A percentile compares a stretch with the other conserved stretches of the same genome.
These are phyloP conservation scores for Acanthacorydalis orientalis DNA, from an alignment of 2,888 invertebrate genomes.

Conservation along the genomic window DNA sequence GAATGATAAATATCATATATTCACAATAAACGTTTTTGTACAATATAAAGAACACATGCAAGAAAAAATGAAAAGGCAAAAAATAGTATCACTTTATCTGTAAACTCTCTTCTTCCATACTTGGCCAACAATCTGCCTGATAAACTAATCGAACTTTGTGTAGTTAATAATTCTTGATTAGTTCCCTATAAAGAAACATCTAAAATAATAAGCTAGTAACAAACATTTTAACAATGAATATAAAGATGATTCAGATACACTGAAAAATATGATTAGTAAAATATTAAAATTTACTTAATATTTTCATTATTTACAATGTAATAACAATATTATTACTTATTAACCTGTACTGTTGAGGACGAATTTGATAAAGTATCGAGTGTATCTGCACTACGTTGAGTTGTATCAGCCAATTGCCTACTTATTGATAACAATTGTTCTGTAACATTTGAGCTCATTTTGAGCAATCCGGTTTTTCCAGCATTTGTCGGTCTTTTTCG, in stretches of 20 bases:
- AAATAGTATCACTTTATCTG: constrained; percentile 80
- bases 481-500: constrained; percentile 43
- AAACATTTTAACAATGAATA: not conserved
- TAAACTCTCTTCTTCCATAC: constrained; percentile 85
- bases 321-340: constrained; percentile 19
- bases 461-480: constrained; percentile 46
- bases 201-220: constrained; percentile 11
- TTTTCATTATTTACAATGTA: not conserved
- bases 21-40: constrained; percentile 76
- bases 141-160: constrained; percentile 74
- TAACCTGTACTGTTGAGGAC: constrained; percentile 41
- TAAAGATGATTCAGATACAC: not conserved
- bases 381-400: constrained; percentile 72
- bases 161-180: constrained; percentile 65
- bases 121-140: constrained; percentile 85
- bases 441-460: constrained; percentile 62
- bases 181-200: constrained; percentile 48
- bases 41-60: constrained; percentile 81
- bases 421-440: constrained; percentile 74
- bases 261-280: not conserved
- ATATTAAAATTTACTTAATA: not conserved
- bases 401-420: constrained; percentile 71
- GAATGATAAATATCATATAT: constrained; percentile 1
- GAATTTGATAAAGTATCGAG: constrained; percentile 59
- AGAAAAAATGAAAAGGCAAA: constrained; percentile 79